Evolutionary conservation across 2,888 invertebrate genomes (phyloP).

Genomic region (Phytoseiulus persimilis): DNA sequence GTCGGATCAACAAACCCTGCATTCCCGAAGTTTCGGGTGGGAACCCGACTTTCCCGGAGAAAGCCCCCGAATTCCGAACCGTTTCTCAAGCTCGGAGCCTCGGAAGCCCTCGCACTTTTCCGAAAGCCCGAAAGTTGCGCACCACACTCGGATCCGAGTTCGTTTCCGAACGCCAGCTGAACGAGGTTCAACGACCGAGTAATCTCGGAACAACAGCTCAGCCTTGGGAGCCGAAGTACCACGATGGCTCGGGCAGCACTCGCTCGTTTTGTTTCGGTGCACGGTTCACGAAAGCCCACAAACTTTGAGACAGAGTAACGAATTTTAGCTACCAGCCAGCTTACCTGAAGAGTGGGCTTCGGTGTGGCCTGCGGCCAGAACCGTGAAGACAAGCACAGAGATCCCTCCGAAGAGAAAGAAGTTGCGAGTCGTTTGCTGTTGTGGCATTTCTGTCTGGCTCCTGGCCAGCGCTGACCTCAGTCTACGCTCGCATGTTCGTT

Average conservation of each 20-base stretch:
- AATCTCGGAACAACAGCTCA: background rate
- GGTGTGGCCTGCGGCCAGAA: background rate
- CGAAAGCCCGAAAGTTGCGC: background rate
- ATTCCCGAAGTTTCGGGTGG: no score
- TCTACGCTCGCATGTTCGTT: constrained; percentile 5
- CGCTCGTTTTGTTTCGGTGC: background rate
- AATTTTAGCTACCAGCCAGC: background rate
- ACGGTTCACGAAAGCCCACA: background rate
- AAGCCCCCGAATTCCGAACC: no score
- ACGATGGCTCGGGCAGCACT: background rate
- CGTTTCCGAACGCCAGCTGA: background rate
- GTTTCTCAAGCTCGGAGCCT: background rate
- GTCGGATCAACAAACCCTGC: no score
- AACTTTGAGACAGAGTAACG: no score
- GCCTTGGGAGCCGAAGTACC: background rate
- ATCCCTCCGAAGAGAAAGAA: constrained; percentile 5
- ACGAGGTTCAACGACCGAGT: constrained; percentile 5
- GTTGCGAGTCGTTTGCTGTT: background rate
- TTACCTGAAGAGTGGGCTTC: background rate
- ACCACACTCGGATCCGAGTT: background rate
- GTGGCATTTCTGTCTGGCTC: background rate
- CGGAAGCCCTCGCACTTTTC: background rate
- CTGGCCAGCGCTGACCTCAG: constrained; percentile 5
- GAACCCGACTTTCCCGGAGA: no score
- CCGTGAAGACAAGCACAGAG: background rate